A percentile compares a stretch with the other conserved stretches of the same genome.
Conservation (phyloP, 2,113 vertebrate species). For the Menidia beryllina region DNA sequence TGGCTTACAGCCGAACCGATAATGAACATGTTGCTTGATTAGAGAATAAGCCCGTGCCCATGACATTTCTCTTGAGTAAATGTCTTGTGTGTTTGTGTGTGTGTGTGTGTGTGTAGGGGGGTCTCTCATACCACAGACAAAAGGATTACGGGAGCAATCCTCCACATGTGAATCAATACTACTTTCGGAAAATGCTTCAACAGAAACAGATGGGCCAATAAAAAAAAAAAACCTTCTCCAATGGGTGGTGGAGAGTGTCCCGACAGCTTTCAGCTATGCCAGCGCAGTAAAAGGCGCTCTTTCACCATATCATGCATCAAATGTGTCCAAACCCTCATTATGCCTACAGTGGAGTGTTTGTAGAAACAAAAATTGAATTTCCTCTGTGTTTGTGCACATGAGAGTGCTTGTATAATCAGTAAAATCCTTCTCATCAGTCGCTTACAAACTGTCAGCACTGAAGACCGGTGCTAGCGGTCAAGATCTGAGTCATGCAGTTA, state of each 20-base stretch:
- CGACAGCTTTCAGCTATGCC: slow-evolving; percentile 56
- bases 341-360: slow-evolving; percentile 50
- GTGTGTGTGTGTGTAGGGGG: too few species aligned
- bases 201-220: slow-evolving; percentile 57
- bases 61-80: slow-evolving; percentile 19
- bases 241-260: slow-evolving; percentile 42
- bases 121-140: slow-evolving; percentile 17
- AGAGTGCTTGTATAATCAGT: slow-evolving; percentile 55
- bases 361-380: too few species aligned
- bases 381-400: slow-evolving; percentile 14
- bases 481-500: slow-evolving; percentile 56
- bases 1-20: slow-evolving; percentile 25
- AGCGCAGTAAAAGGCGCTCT: slow-evolving; percentile 59
- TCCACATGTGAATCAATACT: slow-evolving; percentile 32
- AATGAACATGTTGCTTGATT: slow-evolving; percentile 40
- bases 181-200: slow-evolving; percentile 30
- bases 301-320: slow-evolving; percentile 59
- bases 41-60: slow-evolving; percentile 18
- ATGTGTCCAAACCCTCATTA: slow-evolving; percentile 67
- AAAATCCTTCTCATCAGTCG: slow-evolving; percentile 57
- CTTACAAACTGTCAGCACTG: slow-evolving; percentile 51
- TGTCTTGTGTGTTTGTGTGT: too few species aligned
- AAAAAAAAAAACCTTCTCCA: slow-evolving; percentile 51
- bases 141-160: slow-evolving; percentile 33
- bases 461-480: slow-evolving; percentile 42